Evolutionary conservation across 2,797 vertebrate species (phyloP).

Genomic region (Knipowitschia caucasica): DNA sequence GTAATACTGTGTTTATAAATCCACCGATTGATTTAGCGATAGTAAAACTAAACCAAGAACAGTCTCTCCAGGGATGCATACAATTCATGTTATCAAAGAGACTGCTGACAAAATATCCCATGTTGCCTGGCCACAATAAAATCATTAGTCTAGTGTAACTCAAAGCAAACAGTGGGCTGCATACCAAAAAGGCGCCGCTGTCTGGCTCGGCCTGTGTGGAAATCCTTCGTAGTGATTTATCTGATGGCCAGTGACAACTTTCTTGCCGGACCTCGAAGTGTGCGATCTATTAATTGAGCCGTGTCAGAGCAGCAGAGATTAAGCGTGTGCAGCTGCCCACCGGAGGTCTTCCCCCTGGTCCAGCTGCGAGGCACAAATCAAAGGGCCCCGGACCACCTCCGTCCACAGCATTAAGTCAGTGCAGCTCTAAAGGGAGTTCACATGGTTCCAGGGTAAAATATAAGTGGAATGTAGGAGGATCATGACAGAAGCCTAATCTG

Average conservation of each 20-base stretch:
- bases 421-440: constrained; percentile 23
- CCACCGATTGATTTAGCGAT: not conserved
- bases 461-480: constrained; percentile 2
- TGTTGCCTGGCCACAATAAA: constrained; percentile 19
- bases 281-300: constrained; percentile 79
- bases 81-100: constrained; percentile 36
- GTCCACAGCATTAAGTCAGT: constrained; percentile 35
- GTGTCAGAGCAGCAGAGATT: constrained; percentile 77
- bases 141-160: constrained; percentile 44
- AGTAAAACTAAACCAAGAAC: constrained; percentile 36
- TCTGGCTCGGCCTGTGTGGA: constrained; percentile 50
- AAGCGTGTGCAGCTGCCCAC: constrained; percentile 78
- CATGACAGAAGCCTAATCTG: not conserved
- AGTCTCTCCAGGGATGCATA: constrained; percentile 21
- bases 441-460: constrained; percentile 38
- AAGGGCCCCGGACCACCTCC: constrained; percentile 47
- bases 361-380: constrained; percentile 78
- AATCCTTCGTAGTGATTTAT: constrained; percentile 76
- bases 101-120: constrained; percentile 21
- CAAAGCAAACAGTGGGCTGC: constrained; percentile 63
- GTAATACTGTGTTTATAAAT: not conserved
- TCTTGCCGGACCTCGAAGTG: constrained; percentile 76
- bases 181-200: constrained; percentile 44
- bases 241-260: constrained; percentile 74
- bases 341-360: constrained; percentile 61